Percentiles rank a stretch among this genome's conserved stretches.
These are phyloP conservation scores for Rousettus leschenaultii DNA, from an alignment of 2,113 vertebrate genomes.

Conservation along the genomic window DNA sequence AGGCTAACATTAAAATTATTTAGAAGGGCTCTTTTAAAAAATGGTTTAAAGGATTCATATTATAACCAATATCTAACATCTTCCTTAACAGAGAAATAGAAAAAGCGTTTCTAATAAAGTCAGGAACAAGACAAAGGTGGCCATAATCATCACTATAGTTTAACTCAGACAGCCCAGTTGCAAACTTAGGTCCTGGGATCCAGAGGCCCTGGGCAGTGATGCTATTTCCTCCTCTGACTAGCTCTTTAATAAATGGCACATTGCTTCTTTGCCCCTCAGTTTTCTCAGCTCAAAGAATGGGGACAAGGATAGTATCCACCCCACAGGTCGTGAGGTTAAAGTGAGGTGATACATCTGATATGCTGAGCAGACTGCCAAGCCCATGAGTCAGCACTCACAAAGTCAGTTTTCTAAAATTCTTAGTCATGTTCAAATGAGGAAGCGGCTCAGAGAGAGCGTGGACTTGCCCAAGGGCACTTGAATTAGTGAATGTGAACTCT, in stretches of 20 bases:
- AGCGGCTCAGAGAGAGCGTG: background rate
- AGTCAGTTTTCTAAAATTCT: background rate
- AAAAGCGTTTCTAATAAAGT: background rate
- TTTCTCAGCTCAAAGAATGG: background rate
- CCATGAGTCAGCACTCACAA: background rate
- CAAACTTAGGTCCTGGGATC: background rate
- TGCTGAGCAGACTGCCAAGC: too few species aligned
- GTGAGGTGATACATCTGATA: background rate
- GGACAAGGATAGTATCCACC: accelerated
- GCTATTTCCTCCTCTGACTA: background rate
- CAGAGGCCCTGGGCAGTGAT: background rate
- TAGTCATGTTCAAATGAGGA: accelerated
- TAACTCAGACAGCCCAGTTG: background rate
- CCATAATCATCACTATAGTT: background rate
- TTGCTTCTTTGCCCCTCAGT: background rate
- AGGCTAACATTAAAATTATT: background rate
- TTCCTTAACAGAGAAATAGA: background rate
- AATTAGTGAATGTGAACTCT: background rate
- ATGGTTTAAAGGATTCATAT: background rate
- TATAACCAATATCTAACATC: background rate
- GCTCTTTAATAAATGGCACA: too few species aligned
- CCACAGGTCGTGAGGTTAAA: background rate
- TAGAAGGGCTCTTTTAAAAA: background rate
- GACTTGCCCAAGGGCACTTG: background rate
- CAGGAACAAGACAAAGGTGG: background rate